These are phyloP conservation scores for Notarius lentiginosus DNA, from an alignment of 2,113 vertebrate species.

Conservation along the genomic window DNA sequence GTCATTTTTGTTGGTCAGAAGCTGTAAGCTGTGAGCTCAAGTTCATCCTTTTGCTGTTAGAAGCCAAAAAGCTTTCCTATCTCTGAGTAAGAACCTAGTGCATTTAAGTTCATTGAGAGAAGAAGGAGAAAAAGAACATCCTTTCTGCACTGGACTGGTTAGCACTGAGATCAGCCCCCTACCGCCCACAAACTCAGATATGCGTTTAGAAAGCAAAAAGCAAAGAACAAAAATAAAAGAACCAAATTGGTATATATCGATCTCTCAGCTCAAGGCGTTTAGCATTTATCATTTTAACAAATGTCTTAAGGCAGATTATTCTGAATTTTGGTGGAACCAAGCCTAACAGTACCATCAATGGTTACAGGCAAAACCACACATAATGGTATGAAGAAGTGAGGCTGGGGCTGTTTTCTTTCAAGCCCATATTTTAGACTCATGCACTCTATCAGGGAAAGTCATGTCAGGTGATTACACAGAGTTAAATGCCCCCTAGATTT, in stretches of 20 bases:
- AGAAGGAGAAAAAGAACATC: neutral
- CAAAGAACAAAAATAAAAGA: neutral
- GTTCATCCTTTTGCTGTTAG: neutral
- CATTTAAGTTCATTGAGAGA: neutral
- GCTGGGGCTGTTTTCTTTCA: neutral
- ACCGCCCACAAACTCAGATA: neutral
- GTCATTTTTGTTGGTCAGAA: neutral
- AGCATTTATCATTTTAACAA: neutral
- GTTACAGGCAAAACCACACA: neutral
- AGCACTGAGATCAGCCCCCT: neutral
- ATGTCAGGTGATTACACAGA: neutral
- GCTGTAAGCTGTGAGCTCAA: neutral
- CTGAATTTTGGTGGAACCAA: neutral
- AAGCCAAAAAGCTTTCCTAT: neutral
- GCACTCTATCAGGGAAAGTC: neutral
- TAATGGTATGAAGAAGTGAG: neutral
- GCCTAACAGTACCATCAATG: neutral
- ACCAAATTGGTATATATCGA: neutral
- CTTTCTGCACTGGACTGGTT: neutral
- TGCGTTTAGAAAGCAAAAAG: neutral
- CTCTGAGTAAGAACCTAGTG: neutral
- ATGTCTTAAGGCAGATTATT: neutral
- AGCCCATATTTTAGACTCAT: neutral
- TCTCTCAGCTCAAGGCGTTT: neutral
- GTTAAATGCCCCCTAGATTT: neutral